A percentile compares a stretch with the other conserved stretches of the same genome.
Evolutionary conservation across 2,797 vertebrate species (phyloP).

Genomic region (Chelon labrosus): DNA sequence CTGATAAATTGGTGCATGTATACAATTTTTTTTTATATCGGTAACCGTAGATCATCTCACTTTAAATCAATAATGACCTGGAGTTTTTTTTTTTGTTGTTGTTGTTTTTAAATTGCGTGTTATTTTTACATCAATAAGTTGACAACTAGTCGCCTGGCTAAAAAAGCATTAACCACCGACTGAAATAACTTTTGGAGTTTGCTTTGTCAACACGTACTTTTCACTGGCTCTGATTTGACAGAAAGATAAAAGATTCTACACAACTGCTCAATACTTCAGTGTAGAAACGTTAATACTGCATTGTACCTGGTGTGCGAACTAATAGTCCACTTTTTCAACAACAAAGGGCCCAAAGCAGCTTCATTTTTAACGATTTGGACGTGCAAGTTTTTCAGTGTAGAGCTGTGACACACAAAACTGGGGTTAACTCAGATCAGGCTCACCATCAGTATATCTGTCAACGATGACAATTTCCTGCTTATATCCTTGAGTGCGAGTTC

Average conservation of each 20-base stretch:
- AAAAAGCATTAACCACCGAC: too few relatives aligned
- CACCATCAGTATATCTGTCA: not conserved
- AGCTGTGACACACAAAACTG: not conserved
- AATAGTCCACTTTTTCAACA: conserved; percentile 3
- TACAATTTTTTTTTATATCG: too few relatives aligned
- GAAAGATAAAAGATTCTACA: conserved; percentile 13
- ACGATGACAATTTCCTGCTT: conserved; percentile 6
- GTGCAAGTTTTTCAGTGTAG: not conserved
- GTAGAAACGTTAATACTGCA: conserved; percentile 30
- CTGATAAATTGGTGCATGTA: too few relatives aligned
- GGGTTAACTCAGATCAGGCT: conserved; percentile 7
- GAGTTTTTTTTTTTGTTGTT: too few relatives aligned
- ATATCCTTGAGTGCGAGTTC: conserved; percentile 11
- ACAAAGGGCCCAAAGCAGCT: conserved; percentile 27
- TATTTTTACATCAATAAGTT: too few relatives aligned
- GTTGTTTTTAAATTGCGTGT: too few relatives aligned
- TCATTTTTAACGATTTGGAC: not conserved
- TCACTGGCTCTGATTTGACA: too few relatives aligned
- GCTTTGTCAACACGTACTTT: too few relatives aligned
- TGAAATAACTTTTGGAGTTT: too few relatives aligned
- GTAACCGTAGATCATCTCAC: too few relatives aligned
- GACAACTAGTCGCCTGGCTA: too few relatives aligned
- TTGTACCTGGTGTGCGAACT: not conserved
- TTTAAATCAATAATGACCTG: too few relatives aligned
- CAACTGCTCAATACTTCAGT: conserved; percentile 22